Evolutionary conservation across 2,797 vertebrate genomes (phyloP), one percentile per base, ranked within the genome.

Genomic region (Hypotaenidia okinawae): DNA sequence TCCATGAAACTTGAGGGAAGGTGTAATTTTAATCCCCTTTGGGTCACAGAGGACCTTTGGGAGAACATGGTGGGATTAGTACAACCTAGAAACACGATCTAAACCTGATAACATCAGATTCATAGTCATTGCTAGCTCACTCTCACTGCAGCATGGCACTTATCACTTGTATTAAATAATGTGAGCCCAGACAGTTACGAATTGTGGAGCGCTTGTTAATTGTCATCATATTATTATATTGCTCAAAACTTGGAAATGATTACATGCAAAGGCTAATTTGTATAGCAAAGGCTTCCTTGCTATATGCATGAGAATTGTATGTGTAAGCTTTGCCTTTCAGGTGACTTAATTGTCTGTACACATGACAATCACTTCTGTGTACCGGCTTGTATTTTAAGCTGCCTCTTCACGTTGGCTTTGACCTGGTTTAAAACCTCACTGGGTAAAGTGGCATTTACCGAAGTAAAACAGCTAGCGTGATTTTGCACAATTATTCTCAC

Each of bases 61-160:
- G 47, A 78, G 91, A 87, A 63, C 10, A 13, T 16, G 32, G 78
- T 57, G 78, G 72, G 67, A 87, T 89, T 90, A 68, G 67, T 68
- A 58, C 28, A 87, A 80, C 61, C 68, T 72, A 57, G 33, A 89
- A 57, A 79, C 3, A 1, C 17, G 17, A 32, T 33, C 24, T 55
- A 55, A 90, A 74, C 43, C 11, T 64, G 81, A 70, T 94, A 83
- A 54, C 16, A 33, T 67, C 70, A 76, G 66, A 68, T 58, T 58
- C 55, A 21, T 21, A 21, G 72, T 55, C 57, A 22, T 30, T 35
- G 28, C 43, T 32, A 27, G 57, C 32, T 67, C 24, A 32, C 55
- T 57, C 51, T 80, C 57, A n/a, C 49, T 89, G 81, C 57, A 33
- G 39, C 49, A 52, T 66, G 73, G 58, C 58, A 13, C 33, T 76